phyloP scores from a whole-genome alignment of 2,888 invertebrate genomes.

The Sisyra nigra region DNA sequence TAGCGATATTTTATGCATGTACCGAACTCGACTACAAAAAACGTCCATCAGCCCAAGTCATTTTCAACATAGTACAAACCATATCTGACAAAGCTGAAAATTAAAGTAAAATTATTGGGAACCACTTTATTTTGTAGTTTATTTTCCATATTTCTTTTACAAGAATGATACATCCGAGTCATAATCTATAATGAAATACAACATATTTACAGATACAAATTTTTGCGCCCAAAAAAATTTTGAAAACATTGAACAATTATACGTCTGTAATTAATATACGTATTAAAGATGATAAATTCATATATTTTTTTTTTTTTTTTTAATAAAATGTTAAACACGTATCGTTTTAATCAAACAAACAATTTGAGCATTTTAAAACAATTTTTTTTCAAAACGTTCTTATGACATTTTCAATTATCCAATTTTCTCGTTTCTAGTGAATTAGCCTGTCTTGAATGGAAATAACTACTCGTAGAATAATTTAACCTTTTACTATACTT shows the following conservation, averaged over 20 bases:
- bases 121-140: background rate
- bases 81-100: too few relatives aligned
- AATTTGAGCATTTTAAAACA: too few relatives aligned
- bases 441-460: too few relatives aligned
- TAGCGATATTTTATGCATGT: conserved; percentile 55
- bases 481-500: background rate
- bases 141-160: conserved; percentile 8
- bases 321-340: background rate
- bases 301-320: background rate
- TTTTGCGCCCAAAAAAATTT: background rate
- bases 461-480: too few relatives aligned
- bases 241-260: conserved; percentile 3
- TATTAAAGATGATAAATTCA: background rate
- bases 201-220: conserved; percentile 8
- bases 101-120: too few relatives aligned
- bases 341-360: too few relatives aligned
- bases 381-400: too few relatives aligned
- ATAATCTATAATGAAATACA: conserved; percentile 9
- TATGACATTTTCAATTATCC: too few relatives aligned
- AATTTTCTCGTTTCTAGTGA: too few relatives aligned
- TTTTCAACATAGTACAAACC: too few relatives aligned
- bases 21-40: conserved; percentile 40
- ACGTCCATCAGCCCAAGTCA: conserved; percentile 38
- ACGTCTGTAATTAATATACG: conserved; percentile 1
- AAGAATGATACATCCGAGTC: conserved; percentile 9